Percentiles rank a stretch among this genome's conserved stretches.
Evolutionary conservation across 1,140 invertebrate species (phyloP).

Genomic region (Diachasma alloeum): DNA sequence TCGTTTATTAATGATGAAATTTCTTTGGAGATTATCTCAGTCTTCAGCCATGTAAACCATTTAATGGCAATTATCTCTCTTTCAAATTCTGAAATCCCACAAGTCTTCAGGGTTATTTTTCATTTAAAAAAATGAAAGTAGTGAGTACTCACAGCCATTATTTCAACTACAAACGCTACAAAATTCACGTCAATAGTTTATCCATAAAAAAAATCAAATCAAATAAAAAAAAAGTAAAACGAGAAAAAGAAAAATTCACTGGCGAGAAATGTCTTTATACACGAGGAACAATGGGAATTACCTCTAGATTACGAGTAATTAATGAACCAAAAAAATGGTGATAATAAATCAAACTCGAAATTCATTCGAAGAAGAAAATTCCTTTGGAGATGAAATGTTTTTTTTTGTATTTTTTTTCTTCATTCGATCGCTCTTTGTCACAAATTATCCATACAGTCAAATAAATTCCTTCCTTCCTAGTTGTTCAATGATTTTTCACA

Average conservation of each 20-base stretch:
- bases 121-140: background rate
- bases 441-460: background rate
- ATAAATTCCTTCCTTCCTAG: background rate
- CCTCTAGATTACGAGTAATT: background rate
- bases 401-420: background rate
- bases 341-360: background rate
- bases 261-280: background rate
- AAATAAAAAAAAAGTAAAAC: background rate
- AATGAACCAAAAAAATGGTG: background rate
- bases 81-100: background rate
- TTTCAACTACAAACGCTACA: background rate
- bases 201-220: background rate
- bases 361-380: background rate
- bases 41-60: background rate
- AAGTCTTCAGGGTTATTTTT: background rate
- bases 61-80: background rate
- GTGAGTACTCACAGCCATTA: background rate
- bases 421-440: background rate
- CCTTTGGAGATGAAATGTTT: background rate
- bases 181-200: background rate
- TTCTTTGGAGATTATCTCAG: constrained; percentile 1
- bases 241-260: background rate
- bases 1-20: background rate
- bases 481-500: background rate
- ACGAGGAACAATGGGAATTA: background rate